Percentiles rank a stretch among this genome's conserved stretches.
Evolutionary conservation across 2,113 vertebrate genomes (phyloP).

Genomic region (Mustela lutreola): DNA sequence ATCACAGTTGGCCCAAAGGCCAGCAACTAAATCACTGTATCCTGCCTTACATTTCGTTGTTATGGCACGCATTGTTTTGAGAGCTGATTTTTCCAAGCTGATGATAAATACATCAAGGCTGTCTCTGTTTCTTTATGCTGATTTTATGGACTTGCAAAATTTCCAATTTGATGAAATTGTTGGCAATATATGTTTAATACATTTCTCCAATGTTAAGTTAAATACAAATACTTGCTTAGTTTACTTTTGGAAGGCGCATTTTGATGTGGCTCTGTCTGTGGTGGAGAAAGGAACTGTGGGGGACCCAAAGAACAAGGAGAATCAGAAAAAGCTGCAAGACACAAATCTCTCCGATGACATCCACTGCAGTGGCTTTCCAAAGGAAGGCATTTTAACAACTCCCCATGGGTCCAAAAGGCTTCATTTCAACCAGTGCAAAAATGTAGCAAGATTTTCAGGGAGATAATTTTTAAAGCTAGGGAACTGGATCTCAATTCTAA

Average conservation of each 20-base stretch:
- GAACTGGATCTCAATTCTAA: slow-evolving; percentile 64
- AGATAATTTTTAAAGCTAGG: slow-evolving; percentile 59
- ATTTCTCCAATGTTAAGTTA: neutral
- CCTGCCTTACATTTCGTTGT: neutral
- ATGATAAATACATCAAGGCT: neutral
- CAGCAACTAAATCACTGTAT: neutral
- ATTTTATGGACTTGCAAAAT: neutral
- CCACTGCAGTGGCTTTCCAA: slow-evolving; percentile 5
- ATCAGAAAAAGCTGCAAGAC: slow-evolving; percentile 26
- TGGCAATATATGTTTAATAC: neutral
- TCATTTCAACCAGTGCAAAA: slow-evolving; percentile 69
- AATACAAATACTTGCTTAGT: neutral
- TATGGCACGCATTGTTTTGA: neutral
- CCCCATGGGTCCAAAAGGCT: slow-evolving; percentile 25
- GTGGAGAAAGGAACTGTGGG: neutral
- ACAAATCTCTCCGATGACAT: slow-evolving; percentile 11
- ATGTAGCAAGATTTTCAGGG: slow-evolving; percentile 59
- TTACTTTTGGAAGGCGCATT: slow-evolving; percentile 45
- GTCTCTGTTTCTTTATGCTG: slow-evolving; percentile 2
- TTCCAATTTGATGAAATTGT: slow-evolving; percentile 3
- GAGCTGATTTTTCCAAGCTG: neutral
- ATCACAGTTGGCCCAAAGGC: neutral
- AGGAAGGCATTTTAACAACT: slow-evolving; percentile 42
- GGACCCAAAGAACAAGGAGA: neutral
- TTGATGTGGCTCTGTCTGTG: neutral